Base-by-base conservation (phyloP, 30 jellyfish, hydroid and myxozoan species). In the Catostylus mosaicus region DNA sequence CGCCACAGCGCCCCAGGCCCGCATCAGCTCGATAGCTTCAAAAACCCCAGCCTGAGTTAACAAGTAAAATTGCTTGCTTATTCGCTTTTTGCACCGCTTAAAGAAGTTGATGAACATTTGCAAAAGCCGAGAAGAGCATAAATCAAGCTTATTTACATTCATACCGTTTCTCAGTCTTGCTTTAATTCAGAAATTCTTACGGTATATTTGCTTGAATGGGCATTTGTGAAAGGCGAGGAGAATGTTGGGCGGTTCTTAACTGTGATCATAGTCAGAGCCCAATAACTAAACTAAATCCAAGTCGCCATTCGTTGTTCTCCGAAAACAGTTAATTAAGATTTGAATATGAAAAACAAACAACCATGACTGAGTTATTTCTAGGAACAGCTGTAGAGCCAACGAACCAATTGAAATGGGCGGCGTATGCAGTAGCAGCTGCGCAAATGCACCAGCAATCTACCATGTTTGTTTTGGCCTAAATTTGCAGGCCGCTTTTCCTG, bases 401-500 rank as follows among this genome's bases (percentile, higher is more conserved):
- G 47, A 72, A 47, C 83, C 83, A 72, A 72, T 72, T 36, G 69
- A 36, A 35, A 30, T 37, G 46, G 19, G 54, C 35, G 20, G 83
- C 71, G 50, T 16, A 45, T 19, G 46, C 22, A 23, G 50, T 18
- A 48, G 83, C 83, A 72, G 83, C 83, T 72, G 83, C 52, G 70
- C 83, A 47, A 72, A 72, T 72, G 40, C 38, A 59, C 71, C 36
- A 59, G 71, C 38, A 22, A 59, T 59, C 7, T 18, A 6, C 38
- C 40, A 12, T 59, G 71, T 59, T 59, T 59, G 19, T 59, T 23
- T 59, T 7, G 71, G 71, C 40, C 37, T 52, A 23, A 59, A 23
- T 59, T 7, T 27, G 24, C 8, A 19, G 67, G 67, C 67, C 19
- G 29, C 30, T n/a, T 52, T n/a, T 14, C 30, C 8, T 9, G 11